A percentile compares a stretch with the other conserved stretches of the same genome.
Conservation (phyloP, 2,888 invertebrate species). For the Copidosoma aretas region DNA sequence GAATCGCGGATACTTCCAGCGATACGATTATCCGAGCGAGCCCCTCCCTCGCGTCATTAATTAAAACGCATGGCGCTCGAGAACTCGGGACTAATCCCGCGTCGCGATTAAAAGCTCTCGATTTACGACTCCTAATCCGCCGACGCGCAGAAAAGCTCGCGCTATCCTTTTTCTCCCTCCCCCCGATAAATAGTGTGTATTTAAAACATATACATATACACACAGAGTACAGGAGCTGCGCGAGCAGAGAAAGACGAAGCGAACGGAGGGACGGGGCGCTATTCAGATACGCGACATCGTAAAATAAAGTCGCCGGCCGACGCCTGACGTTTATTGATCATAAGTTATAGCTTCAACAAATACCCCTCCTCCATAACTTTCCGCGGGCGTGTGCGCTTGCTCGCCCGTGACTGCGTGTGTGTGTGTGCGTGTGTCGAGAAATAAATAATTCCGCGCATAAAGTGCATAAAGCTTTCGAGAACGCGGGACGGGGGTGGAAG, state of each 20-base stretch:
- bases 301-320: slow-evolving; percentile 36
- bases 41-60: too few species aligned
- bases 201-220: slow-evolving; percentile 22
- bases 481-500: neutral
- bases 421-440: slow-evolving; percentile 18
- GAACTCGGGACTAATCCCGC: too few species aligned
- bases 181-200: slow-evolving; percentile 10
- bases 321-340: slow-evolving; percentile 39
- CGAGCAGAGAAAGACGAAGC: too few species aligned
- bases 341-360: slow-evolving; percentile 38
- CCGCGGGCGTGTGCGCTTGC: neutral
- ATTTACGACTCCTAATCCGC: too few species aligned
- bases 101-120: too few species aligned
- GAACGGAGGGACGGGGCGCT: too few species aligned
- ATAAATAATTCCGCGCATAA: slow-evolving; percentile 32
- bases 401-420: neutral
- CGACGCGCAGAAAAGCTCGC: too few species aligned
- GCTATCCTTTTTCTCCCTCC: neutral
- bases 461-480: slow-evolving; percentile 14
- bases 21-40: too few species aligned
- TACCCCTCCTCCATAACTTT: slow-evolving; percentile 20
- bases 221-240: too few species aligned
- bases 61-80: too few species aligned
- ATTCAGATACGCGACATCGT: slow-evolving; percentile 26
- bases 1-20: too few species aligned